Evolutionary conservation across 2,113 vertebrate species (phyloP).

Genomic region (rabbit (Oryctolagus cuniculus)): mOryCun1.1 NC_091440.1:81099501-81100000

Average conservation of each 20-base stretch:
- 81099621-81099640: no score
- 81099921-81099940: not conserved
- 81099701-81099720: not conserved
- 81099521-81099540: no score
- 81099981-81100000: not conserved
- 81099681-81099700: not conserved
- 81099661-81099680: not conserved
- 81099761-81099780: not conserved
- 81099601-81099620: no score
- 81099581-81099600: no score
- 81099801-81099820: not conserved
- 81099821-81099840: not conserved
- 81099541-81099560: no score
- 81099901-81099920: not conserved
- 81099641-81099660: no score
- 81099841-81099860: not conserved
- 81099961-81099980: not conserved
- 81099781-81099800: not conserved
- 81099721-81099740: constrained; percentile 14
- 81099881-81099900: not conserved
- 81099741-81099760: not conserved
- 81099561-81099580: no score
- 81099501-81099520: no score
- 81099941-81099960: not conserved
- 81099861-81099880: not conserved